These are phyloP conservation scores for Toxotes jaculatrix DNA, from an alignment of 2,113 vertebrate genomes.

Conservation along the genomic window DNA sequence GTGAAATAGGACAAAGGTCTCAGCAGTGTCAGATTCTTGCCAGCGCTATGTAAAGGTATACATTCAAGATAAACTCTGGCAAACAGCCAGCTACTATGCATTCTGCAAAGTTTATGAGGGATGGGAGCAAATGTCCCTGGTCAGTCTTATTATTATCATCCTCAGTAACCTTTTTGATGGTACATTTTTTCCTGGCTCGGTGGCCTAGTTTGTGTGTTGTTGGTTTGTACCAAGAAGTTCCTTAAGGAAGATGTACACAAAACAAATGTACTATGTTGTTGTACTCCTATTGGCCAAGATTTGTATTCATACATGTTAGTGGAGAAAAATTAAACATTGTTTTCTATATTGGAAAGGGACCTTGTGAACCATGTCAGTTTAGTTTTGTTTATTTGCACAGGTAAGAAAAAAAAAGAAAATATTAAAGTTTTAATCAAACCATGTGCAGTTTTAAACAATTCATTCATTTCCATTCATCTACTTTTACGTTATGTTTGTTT, in stretches of 20 bases:
- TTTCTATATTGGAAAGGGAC: background rate
- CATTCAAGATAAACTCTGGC: slow-evolving; percentile 65
- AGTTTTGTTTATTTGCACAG: background rate
- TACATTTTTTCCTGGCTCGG: background rate
- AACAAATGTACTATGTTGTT: background rate
- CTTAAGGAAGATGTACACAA: background rate
- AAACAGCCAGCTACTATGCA: slow-evolving; percentile 35
- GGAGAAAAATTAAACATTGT: background rate
- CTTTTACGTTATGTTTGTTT: no score
- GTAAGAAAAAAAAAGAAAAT: background rate
- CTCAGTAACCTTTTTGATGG: background rate
- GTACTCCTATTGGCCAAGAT: background rate
- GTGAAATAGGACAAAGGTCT: slow-evolving; percentile 26
- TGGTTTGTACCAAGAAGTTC: background rate
- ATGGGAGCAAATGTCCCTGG: slow-evolving; percentile 7
- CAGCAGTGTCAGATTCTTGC: slow-evolving; percentile 47
- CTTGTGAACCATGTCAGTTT: background rate
- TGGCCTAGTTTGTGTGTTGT: background rate
- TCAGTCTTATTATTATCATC: background rate
- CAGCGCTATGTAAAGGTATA: slow-evolving; percentile 72
- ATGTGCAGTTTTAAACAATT: no score
- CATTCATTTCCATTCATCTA: no score
- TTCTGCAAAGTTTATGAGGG: slow-evolving; percentile 29
- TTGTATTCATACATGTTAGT: background rate
- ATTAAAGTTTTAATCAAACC: background rate